A percentile compares a stretch with the other conserved stretches of the same genome.
Evolutionary conservation across 2,113 vertebrate species (phyloP).

Genomic region (Sylvilagus bachmani): DNA sequence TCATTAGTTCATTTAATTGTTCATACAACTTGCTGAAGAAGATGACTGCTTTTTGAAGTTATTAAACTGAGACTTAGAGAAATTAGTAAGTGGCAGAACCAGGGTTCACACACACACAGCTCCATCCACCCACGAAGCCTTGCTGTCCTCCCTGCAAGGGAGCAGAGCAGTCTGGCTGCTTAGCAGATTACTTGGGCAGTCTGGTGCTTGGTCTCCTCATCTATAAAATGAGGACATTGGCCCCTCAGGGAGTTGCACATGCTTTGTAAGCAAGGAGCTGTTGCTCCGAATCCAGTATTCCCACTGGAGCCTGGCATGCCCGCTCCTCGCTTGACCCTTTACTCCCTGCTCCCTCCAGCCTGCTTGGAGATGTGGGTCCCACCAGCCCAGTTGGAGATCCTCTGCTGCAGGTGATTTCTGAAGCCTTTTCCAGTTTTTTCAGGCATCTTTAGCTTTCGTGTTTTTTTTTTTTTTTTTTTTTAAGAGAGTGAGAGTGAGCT

Average conservation of each 20-base stretch:
- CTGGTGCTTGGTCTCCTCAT: neutral
- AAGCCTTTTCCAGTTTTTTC: neutral
- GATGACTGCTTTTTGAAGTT: neutral
- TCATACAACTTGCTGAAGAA: neutral
- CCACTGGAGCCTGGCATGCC: rapidly evolving
- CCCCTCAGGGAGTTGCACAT: neutral
- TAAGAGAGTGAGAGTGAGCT: too few relatives aligned
- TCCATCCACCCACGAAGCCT: neutral
- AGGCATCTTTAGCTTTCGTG: neutral
- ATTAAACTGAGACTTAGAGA: neutral
- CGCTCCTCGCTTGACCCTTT: neutral
- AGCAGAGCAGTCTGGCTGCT: neutral
- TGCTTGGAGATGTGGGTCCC: neutral
- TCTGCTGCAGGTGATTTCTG: neutral
- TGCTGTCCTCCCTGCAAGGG: neutral
- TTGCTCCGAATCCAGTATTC: neutral
- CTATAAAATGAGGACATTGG: neutral
- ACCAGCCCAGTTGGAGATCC: neutral
- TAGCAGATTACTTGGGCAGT: neutral
- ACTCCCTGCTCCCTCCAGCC: neutral
- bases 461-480: too few relatives aligned
- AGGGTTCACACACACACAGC: neutral
- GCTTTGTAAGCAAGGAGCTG: neutral
- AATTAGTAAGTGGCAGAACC: neutral
- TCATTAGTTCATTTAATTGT: neutral